These are phyloP conservation scores for Shinisaurus crocodilurus DNA, from an alignment of 2,113 vertebrate genomes.

Conservation along the genomic window DNA sequence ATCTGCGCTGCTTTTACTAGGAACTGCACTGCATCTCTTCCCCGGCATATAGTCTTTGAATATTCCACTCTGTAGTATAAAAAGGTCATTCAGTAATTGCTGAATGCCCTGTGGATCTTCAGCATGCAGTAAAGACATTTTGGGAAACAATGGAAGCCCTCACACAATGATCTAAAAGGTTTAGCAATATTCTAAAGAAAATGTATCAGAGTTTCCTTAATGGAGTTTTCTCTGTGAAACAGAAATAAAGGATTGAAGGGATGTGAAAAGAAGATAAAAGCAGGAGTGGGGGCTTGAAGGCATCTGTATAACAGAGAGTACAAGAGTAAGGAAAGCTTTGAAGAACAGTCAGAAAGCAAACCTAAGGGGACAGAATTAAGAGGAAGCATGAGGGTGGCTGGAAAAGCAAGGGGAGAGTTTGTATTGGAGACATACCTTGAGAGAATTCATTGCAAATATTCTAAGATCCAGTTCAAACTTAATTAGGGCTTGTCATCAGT, in stretches of 20 bases:
- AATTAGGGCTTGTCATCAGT: too few relatives aligned
- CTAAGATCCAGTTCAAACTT: background rate
- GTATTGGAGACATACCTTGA: too few relatives aligned
- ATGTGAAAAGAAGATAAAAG: background rate
- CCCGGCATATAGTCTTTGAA: background rate
- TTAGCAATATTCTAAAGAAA: too few relatives aligned
- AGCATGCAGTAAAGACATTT: background rate
- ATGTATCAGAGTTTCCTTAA: background rate
- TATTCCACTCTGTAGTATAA: background rate
- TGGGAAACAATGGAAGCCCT: too few relatives aligned
- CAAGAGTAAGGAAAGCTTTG: background rate
- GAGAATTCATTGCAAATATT: background rate
- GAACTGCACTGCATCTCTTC: constrained; percentile 47
- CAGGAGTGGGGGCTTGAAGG: background rate
- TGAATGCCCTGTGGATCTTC: background rate
- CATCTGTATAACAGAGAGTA: background rate
- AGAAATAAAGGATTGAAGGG: background rate
- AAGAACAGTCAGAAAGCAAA: background rate
- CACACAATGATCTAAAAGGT: background rate
- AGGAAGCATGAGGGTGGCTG: background rate
- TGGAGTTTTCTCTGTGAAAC: too few relatives aligned
- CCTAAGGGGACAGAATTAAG: background rate
- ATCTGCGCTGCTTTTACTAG: constrained; percentile 31
- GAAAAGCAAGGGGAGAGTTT: background rate
- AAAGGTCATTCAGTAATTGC: background rate